Percentiles rank a stretch among this genome's conserved stretches.
phyloP scores from a whole-genome alignment of 1,140 invertebrate genomes.

The Neodiprion pinetum region DNA sequence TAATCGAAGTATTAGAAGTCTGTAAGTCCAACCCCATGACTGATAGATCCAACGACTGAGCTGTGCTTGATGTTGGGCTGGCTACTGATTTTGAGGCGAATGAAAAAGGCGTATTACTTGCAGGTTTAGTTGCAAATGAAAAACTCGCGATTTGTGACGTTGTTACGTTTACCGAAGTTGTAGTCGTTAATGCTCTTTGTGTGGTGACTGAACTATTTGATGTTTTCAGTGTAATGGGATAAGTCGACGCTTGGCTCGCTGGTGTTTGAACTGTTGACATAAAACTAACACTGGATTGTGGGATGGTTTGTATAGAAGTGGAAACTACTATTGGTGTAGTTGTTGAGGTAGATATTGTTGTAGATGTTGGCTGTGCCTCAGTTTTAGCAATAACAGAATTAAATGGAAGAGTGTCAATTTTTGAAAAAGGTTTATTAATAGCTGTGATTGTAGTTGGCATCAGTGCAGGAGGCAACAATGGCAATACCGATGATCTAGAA shows the following conservation, averaged over 20 bases:
- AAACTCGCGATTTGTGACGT: conserved; percentile 21
- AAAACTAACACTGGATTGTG: background rate
- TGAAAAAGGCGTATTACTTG: conserved; percentile 17
- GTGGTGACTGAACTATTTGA: background rate
- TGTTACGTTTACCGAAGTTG: background rate
- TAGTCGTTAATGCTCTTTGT: background rate
- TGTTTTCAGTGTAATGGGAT: background rate
- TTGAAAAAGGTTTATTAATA: too few relatives aligned
- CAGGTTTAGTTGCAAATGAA: conserved; percentile 37
- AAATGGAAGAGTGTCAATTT: background rate
- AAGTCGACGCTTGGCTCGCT: background rate
- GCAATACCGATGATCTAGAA: too few relatives aligned
- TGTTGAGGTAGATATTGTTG: background rate
- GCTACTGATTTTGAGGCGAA: conserved; percentile 13
- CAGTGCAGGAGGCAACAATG: too few relatives aligned
- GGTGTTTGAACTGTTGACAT: background rate
- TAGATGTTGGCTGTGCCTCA: background rate
- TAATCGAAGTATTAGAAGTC: background rate
- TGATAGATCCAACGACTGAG: conserved; percentile 10
- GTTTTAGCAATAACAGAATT: background rate
- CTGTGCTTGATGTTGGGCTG: background rate
- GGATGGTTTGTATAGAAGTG: background rate
- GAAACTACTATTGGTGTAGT: background rate
- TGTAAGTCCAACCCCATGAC: background rate
- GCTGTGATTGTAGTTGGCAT: too few relatives aligned